These are phyloP conservation scores for Crenichthys baileyi DNA, from an alignment of 2,797 vertebrate species.

Conservation along the genomic window DNA sequence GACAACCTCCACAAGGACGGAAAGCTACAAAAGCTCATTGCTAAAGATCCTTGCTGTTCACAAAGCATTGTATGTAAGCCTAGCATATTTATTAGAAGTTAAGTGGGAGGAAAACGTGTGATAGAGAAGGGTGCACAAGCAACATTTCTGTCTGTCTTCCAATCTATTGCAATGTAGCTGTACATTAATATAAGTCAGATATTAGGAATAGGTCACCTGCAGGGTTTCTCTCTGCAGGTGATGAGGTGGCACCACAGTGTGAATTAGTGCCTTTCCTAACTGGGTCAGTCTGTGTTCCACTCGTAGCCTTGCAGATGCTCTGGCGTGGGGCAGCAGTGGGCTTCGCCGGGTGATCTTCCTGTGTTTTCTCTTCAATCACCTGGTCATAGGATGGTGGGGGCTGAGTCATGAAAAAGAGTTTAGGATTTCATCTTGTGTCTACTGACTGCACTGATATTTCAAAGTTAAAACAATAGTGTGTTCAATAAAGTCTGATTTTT, in stretches of 20 bases:
- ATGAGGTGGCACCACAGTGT: conserved; percentile 72
- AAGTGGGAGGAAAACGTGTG: too few species aligned
- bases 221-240: conserved; percentile 60
- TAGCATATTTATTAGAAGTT: too few species aligned
- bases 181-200: not conserved
- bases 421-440: conserved; percentile 17
- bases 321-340: conserved; percentile 83
- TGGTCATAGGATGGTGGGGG: conserved; percentile 94
- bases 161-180: not conserved
- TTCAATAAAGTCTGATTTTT: not conserved
- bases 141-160: too few species aligned
- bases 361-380: conserved; percentile 94
- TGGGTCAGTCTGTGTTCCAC: conserved; percentile 90
- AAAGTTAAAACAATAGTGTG: not conserved
- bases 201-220: conserved; percentile 59
- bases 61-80: too few species aligned
- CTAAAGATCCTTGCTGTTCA: too few species aligned
- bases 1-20: too few species aligned
- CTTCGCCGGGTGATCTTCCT: conserved; percentile 81
- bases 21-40: too few species aligned
- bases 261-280: conserved; percentile 69
- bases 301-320: conserved; percentile 79
- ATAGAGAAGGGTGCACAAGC: too few species aligned
- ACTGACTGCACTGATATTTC: not conserved
- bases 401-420: conserved; percentile 76